Evolutionary conservation across 2,113 vertebrate species (phyloP), one percentile per base, ranked within the genome.

Genomic region (Lepus timidus): DNA sequence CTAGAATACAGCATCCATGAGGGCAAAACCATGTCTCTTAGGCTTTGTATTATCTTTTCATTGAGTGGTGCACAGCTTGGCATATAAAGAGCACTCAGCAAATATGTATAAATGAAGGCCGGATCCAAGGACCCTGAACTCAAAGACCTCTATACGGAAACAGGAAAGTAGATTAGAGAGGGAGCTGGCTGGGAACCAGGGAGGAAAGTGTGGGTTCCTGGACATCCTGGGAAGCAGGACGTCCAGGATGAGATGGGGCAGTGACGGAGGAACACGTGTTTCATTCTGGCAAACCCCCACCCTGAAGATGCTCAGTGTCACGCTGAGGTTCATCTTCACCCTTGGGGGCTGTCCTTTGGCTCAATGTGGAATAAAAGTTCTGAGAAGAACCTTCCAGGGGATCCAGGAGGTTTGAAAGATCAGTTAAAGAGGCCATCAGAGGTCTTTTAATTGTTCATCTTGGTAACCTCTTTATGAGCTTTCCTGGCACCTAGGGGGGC

Each of bases 371-470:
- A 65, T 73, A 94, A 2, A 51, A 64, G 87, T 93, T 64, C 44
- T 14, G 7, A 70, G 62, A 94, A 90, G 85, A 78, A 52, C 22
- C 55, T 95, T 90, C 88, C 22, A 88, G 79, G 75, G 8, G 70
- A 85, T 75, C 58, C 29, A 83, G 51, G 68, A 44, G 82, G 55
- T 71, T 70, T 94, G 91, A 96, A 96, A 92, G 94, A 96, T 96
- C 81, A 88, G 87, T 86, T 7, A 75, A 79, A 67, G 0, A 2
- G 96, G 39, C 71, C 11, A 33, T 62, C 71, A 16, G 55, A 91
- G 76, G 13, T 52, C 33, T 23, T 95, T 11, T 0, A 74, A 89
- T 79, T 85, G 20, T 76, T 86, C 95, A 70, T 65, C 58, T 88
- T 17, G 39, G 84, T 58, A 82, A 78, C 61, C 2, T 22, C 83